Conservation (phyloP, 1,140 invertebrate species). For the Cephus cinctus region DNA sequence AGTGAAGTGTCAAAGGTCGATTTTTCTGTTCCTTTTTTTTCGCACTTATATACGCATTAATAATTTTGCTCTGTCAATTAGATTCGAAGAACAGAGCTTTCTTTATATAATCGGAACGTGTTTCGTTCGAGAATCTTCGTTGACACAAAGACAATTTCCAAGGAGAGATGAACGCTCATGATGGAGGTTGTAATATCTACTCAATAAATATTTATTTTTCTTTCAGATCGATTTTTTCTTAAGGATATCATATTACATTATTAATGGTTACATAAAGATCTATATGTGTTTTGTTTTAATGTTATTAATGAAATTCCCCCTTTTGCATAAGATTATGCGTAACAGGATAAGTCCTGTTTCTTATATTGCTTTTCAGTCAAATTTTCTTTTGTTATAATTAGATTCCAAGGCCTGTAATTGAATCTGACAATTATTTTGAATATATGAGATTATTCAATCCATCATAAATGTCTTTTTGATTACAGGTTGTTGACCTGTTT, state of each 20-base stretch:
- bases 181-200: slow-evolving; percentile 43
- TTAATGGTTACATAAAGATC: not conserved
- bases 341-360: slow-evolving; percentile 1
- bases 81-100: not conserved
- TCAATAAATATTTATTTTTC: not conserved
- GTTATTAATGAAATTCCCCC: not conserved
- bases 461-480: slow-evolving; percentile 13
- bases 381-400: slow-evolving; percentile 1
- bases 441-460: slow-evolving; percentile 7
- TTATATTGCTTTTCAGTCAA: slow-evolving; percentile 1
- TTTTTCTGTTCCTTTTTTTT: slow-evolving; percentile 17
- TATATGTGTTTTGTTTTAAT: slow-evolving; percentile 3
- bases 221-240: not conserved
- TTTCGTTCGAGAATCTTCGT: slow-evolving; percentile 8
- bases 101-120: slow-evolving; percentile 3
- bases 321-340: slow-evolving; percentile 8
- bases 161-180: slow-evolving; percentile 42
- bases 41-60: slow-evolving; percentile 18
- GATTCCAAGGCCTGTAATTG: too few relatives aligned
- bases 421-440: slow-evolving; percentile 3
- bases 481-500: slow-evolving; percentile 45
- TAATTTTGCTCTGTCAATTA: slow-evolving; percentile 14
- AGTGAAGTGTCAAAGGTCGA: slow-evolving; percentile 43
- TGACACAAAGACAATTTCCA: slow-evolving; percentile 1
- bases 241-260: not conserved